Evolutionary conservation across 64 coral and sea anemone species (phyloP).

Genomic region (Pachyseris speciosa): DNA sequence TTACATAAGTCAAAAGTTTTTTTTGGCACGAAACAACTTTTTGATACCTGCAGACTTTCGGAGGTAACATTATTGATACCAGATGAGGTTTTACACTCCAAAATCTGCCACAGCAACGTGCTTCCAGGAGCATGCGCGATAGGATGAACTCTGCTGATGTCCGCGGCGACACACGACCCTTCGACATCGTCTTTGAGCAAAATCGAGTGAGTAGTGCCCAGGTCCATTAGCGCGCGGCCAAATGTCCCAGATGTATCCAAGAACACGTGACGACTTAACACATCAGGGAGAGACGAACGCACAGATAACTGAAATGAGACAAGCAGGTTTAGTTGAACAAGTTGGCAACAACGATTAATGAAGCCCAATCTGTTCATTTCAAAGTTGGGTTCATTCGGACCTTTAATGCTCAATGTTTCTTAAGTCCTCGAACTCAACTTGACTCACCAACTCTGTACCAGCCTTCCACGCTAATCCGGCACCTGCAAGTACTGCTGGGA

Average conservation of each 20-base stretch:
- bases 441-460: conserved; percentile 77
- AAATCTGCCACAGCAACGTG: conserved; percentile 77
- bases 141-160: conserved; percentile 72
- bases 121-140: conserved; percentile 52
- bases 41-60: conserved; percentile 85
- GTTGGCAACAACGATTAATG: not conserved
- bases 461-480: conserved; percentile 92
- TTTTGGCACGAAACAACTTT: too few relatives aligned
- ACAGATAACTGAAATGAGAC: conserved; percentile 50
- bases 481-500: conserved; percentile 84
- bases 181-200: not conserved
- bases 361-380: too few relatives aligned
- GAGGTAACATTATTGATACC: conserved; percentile 37
- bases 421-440: too few relatives aligned
- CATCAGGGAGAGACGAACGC: conserved; percentile 60
- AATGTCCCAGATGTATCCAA: conserved; percentile 77
- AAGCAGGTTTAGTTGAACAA: not conserved
- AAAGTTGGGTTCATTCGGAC: too few relatives aligned
- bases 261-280: conserved; percentile 79
- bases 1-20: too few relatives aligned
- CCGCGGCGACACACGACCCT: not conserved
- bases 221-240: conserved; percentile 75
- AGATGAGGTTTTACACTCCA: conserved; percentile 40
- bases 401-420: too few relatives aligned
- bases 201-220: conserved; percentile 67